Evolutionary conservation across 2,113 vertebrate species (phyloP), one percentile per base, ranked within the genome.

Genomic region (Montifringilla adamsi): DNA sequence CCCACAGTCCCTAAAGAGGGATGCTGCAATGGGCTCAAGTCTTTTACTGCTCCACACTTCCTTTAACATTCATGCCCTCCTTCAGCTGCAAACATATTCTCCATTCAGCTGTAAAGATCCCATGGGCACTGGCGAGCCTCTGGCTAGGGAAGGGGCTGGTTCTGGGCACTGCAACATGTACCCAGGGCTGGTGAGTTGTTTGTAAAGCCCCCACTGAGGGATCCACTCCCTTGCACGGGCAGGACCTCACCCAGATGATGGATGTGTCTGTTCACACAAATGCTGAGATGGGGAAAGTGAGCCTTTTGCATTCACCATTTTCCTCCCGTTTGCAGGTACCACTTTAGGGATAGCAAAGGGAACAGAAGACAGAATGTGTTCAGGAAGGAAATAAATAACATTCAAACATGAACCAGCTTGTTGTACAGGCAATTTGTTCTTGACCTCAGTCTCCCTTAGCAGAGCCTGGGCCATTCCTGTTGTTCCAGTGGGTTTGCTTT

Each of bases 301-400:
- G 30, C 14, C 24, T 62, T 47, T 69, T 56, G 26, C 18, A 44
- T 35, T 58, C 63, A 55, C n/a, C 1, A 0, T 77, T 68, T 67
- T 83, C 50, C 35, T 85, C 17, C 64, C 20, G 1, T 81, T 91
- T 72, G 30, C 90, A 98, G 98, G 82, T 98, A 97, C 94, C 97
- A 98, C 96, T 96, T 98, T 67, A 98, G 98, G 91, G 98, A 98
- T 94, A 96, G 97, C 93, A 98, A 98, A 98, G 96, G 97, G 93
- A 98, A 96, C 94, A 98, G 97, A 67, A 95, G 97, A 85, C 98
- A 98, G 97, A 95, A 98, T 91, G 80, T 98, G 96, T 98, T 98
- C 93, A 98, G 96, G 98, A 98, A 98, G 97, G 97, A 95, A 68
- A 55, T 60, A 81, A 78, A 53, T 22, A 28, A 63, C 50, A 49